Evolutionary conservation across 2,113 vertebrate species (phyloP).

Genomic region (Passerina amoena): DNA sequence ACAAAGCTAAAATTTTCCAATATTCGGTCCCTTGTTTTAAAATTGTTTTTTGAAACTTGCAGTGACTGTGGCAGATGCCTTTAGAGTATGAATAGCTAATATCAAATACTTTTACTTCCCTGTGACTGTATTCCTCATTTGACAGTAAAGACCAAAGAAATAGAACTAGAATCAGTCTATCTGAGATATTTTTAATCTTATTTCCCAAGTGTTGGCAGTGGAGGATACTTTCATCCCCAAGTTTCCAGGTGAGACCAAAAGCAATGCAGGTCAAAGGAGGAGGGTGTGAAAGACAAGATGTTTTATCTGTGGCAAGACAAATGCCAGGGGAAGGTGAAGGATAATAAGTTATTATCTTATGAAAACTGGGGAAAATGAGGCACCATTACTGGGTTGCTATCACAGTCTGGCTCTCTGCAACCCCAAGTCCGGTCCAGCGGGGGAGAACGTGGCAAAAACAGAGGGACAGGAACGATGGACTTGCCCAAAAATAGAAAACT

Average conservation of each 20-base stretch:
- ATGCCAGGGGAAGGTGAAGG: not conserved
- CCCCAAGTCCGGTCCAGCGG: fast-evolving
- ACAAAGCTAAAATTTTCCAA: not conserved
- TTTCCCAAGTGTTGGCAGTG: not conserved
- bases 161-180: not conserved
- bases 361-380: not conserved
- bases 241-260: not conserved
- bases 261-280: not conserved
- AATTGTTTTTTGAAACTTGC: not conserved
- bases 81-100: not conserved
- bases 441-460: not conserved
- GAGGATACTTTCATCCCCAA: not conserved
- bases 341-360: not conserved
- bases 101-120: not conserved
- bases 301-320: not conserved
- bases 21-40: not conserved
- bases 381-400: not conserved
- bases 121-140: not conserved
- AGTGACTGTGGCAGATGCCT: not conserved
- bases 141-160: not conserved
- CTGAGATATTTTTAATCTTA: not conserved
- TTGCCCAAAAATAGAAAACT: not conserved
- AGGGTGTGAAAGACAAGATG: not conserved
- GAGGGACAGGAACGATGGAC: not conserved
- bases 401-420: not conserved